Evolutionary conservation across 2,797 vertebrate species (phyloP).

Genomic region (Atherinosoma microstoma): DNA sequence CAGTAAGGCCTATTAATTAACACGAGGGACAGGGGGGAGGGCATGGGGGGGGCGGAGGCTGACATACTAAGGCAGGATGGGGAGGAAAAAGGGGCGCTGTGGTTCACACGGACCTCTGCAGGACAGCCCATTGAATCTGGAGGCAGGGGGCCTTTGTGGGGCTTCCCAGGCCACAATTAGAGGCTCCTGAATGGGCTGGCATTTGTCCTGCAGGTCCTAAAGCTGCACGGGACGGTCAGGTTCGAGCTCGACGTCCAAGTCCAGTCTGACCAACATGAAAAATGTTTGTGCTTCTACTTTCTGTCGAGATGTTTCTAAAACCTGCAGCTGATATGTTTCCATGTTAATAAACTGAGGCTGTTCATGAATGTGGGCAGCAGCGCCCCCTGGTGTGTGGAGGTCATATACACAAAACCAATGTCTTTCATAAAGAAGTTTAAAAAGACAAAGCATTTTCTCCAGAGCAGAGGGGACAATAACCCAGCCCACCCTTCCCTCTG

Average conservation of each 20-base stretch:
- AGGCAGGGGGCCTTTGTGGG: conserved; percentile 77
- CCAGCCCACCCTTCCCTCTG: too few species aligned
- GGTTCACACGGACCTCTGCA: conserved; percentile 82
- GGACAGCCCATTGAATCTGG: conserved; percentile 62
- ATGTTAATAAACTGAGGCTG: too few species aligned
- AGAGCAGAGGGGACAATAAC: too few species aligned
- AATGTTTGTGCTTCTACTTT: too few species aligned
- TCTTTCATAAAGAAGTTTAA: too few species aligned
- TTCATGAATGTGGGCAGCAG: too few species aligned
- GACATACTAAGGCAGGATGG: conserved; percentile 46
- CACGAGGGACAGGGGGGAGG: conserved; percentile 60
- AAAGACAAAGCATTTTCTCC: too few species aligned
- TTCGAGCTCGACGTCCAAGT: not conserved
- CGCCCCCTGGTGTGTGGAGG: too few species aligned
- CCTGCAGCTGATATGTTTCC: too few species aligned
- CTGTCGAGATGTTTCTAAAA: too few species aligned
- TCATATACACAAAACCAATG: too few species aligned
- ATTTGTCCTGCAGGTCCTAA: conserved; percentile 81
- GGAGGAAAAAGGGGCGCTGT: conserved; percentile 59
- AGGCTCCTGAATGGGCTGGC: conserved; percentile 77
- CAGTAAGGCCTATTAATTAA: conserved; percentile 84
- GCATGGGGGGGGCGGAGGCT: conserved; percentile 6
- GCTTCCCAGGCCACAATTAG: conserved; percentile 76
- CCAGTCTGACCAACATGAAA: not conserved
- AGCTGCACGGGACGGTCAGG: conserved; percentile 54